Evolutionary conservation across 2,113 vertebrate species (phyloP).

Genomic region (Columbina picui): DNA sequence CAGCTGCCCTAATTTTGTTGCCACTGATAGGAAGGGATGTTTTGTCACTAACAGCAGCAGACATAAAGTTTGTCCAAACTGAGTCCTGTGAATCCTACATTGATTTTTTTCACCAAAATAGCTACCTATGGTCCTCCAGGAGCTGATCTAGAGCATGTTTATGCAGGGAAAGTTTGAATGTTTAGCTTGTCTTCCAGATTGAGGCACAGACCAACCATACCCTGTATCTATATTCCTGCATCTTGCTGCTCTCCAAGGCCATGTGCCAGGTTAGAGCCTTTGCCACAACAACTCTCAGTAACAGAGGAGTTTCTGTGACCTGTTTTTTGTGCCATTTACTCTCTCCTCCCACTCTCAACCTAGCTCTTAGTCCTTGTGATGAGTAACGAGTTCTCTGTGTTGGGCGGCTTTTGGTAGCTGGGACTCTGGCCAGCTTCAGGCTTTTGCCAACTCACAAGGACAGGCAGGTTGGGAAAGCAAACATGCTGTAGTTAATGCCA

Average conservation of each 20-base stretch:
- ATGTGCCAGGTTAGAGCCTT: neutral
- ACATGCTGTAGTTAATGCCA: neutral
- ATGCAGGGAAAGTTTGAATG: neutral
- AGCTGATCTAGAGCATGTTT: neutral
- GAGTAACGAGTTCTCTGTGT: neutral
- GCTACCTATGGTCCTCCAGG: neutral
- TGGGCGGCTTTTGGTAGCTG: constrained; percentile 16
- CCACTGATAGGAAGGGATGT: neutral
- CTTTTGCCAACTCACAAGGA: constrained; percentile 17
- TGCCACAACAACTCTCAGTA: neutral
- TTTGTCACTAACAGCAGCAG: neutral
- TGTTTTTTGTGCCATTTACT: neutral
- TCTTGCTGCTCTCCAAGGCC: neutral
- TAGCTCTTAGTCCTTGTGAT: neutral
- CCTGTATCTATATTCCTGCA: neutral
- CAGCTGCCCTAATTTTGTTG: neutral
- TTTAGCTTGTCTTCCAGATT: neutral
- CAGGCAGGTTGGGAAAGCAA: constrained; percentile 36
- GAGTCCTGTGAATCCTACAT: neutral
- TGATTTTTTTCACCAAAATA: neutral
- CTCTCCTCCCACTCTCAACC: neutral
- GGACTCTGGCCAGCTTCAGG: neutral
- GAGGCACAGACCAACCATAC: neutral
- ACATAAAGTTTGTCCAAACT: neutral
- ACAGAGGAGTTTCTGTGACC: neutral